Percentiles rank a stretch among this genome's conserved stretches.
Evolutionary conservation across 2,888 invertebrate genomes (phyloP).

Genomic region (Drosophila cracens): DNA sequence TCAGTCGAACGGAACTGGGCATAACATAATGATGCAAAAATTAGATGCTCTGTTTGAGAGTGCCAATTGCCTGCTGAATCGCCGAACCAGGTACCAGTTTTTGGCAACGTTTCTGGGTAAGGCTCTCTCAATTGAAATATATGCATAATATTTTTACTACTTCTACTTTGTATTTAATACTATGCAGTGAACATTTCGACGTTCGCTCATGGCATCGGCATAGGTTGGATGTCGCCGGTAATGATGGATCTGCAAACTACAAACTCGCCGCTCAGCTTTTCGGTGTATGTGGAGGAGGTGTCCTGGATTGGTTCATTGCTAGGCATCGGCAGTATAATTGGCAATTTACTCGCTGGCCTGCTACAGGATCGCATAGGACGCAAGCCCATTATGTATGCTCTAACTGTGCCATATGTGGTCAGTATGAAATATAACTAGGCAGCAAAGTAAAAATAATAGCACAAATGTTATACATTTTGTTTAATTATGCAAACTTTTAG

Average conservation of each 20-base stretch:
- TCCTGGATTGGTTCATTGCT: slow-evolving; percentile 78
- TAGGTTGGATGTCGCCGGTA: slow-evolving; percentile 80
- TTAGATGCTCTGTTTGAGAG: slow-evolving; percentile 31
- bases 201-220: slow-evolving; percentile 76
- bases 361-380: slow-evolving; percentile 72
- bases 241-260: slow-evolving; percentile 68
- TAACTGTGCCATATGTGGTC: slow-evolving; percentile 72
- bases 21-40: slow-evolving; percentile 47
- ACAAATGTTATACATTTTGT: background rate
- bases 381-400: slow-evolving; percentile 58
- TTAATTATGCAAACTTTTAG: slow-evolving; percentile 43
- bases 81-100: slow-evolving; percentile 62
- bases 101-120: slow-evolving; percentile 63
- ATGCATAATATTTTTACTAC: background rate
- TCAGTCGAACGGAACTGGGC: slow-evolving; percentile 21
- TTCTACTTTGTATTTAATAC: background rate
- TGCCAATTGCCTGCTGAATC: slow-evolving; percentile 47
- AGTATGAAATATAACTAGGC: slow-evolving; percentile 1
- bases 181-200: slow-evolving; percentile 73
- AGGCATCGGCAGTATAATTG: slow-evolving; percentile 73
- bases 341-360: slow-evolving; percentile 70
- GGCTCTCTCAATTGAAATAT: background rate
- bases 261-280: slow-evolving; percentile 55
- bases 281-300: slow-evolving; percentile 55
- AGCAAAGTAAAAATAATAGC: background rate